Evolutionary conservation across 2,888 invertebrate genomes (phyloP).

Genomic region (Sipha maydis): DNA sequence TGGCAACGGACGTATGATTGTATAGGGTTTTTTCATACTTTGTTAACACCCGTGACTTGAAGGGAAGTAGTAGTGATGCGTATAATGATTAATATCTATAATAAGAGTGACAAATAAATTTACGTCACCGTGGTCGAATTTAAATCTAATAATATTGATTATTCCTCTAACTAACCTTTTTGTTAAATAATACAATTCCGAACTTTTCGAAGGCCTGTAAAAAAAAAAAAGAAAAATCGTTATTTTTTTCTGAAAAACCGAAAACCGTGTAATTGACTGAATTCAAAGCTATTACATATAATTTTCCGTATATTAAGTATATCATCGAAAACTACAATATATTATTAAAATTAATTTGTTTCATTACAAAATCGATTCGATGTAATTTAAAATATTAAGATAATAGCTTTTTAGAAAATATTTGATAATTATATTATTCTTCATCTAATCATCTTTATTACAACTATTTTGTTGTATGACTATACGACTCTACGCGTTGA

Average conservation of each 20-base stretch:
- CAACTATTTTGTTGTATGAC: not conserved
- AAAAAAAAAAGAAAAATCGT: not conserved
- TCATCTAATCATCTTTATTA: not conserved
- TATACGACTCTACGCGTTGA: not conserved
- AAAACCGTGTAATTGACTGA: conserved; percentile 40
- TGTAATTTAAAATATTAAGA: too few species aligned
- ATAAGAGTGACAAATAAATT: conserved; percentile 52
- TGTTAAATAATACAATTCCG: not conserved
- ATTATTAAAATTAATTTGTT: too few species aligned
- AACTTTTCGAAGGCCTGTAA: not conserved
- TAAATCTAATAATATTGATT: conserved; percentile 33
- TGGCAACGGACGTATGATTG: not conserved
- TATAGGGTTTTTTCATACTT: conserved; percentile 17
- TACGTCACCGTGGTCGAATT: conserved; percentile 16
- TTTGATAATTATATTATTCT: not conserved
- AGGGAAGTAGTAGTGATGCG: not conserved
- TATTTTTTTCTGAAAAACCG: not conserved
- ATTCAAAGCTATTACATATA: not conserved
- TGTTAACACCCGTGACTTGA: conserved; percentile 41
- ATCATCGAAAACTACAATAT: not conserved
- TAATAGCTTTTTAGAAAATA: not conserved
- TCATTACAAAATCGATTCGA: too few species aligned
- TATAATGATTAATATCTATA: conserved; percentile 20
- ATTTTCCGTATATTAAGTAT: not conserved
- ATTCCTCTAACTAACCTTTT: not conserved